Evolutionary conservation across 2,113 vertebrate species (phyloP).

Genomic region (Brachypodius melanocephalos): DNA sequence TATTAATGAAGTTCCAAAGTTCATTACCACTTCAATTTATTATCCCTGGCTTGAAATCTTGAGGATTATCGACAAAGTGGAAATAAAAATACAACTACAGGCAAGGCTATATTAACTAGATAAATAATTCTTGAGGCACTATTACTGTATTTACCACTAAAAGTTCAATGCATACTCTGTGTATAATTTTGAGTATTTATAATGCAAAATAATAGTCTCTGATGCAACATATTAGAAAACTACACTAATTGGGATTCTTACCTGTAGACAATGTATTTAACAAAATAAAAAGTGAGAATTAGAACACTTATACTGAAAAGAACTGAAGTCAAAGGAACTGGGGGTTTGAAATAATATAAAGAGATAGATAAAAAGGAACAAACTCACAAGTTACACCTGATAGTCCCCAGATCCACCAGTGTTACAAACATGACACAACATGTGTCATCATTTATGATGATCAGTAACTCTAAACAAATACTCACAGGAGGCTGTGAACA

Average conservation of each 20-base stretch:
- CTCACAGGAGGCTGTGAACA: not conserved
- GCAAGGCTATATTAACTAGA: not conserved
- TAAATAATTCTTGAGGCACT: not conserved
- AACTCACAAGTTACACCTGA: not conserved
- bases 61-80: not conserved
- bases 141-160: not conserved
- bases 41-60: not conserved
- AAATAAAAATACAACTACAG: not conserved
- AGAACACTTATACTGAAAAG: not conserved
- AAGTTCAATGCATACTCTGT: not conserved
- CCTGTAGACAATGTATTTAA: not conserved
- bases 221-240: not conserved
- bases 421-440: not conserved
- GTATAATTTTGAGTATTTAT: not conserved
- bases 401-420: not conserved
- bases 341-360: not conserved
- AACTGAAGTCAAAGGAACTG: not conserved
- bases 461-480: not conserved
- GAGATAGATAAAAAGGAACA: not conserved
- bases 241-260: not conserved
- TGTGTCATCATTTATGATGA: not conserved
- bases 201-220: not conserved
- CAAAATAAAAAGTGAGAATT: not conserved
- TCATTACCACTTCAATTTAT: not conserved
- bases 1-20: not conserved